Conservation (phyloP, 2,888 invertebrate genomes). For the Tetramorium bicarinatum region DNA sequence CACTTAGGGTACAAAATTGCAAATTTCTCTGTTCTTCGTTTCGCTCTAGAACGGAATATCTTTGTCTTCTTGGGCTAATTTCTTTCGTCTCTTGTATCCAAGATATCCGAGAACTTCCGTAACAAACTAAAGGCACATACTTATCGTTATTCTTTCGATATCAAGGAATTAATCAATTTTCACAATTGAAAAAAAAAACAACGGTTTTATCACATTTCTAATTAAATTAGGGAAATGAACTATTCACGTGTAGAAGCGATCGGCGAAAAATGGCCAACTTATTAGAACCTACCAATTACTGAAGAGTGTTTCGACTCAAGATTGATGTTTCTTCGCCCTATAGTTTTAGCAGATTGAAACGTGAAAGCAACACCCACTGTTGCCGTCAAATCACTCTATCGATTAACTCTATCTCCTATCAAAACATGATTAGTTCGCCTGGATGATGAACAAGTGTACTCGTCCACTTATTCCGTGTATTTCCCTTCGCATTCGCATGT, state of each 20-base stretch:
- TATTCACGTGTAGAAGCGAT: background rate
- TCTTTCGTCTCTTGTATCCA: background rate
- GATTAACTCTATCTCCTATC: conserved; percentile 71
- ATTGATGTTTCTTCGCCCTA: conserved; percentile 74
- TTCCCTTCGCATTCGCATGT: conserved; percentile 41
- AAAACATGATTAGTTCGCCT: conserved; percentile 68
- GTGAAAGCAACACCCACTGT: conserved; percentile 51
- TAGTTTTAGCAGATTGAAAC: conserved; percentile 61
- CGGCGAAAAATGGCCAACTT: conserved; percentile 62
- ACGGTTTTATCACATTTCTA: background rate
- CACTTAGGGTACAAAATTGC: conserved; percentile 34
- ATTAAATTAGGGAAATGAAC: conserved; percentile 24
- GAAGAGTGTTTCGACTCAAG: conserved; percentile 72
- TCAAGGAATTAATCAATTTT: background rate
- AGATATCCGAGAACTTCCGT: background rate
- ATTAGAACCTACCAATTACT: conserved; percentile 71
- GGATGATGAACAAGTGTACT: conserved; percentile 47
- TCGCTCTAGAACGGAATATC: background rate
- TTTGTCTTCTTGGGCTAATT: background rate
- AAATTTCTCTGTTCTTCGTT: conserved; percentile 7
- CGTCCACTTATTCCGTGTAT: conserved; percentile 1
- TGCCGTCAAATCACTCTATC: conserved; percentile 31
- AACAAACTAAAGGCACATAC: background rate
- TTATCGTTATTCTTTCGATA: background rate
- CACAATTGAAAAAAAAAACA: background rate